These are phyloP conservation scores for Philereme transversata DNA, from an alignment of 2,888 invertebrate species.

Conservation along the genomic window DNA sequence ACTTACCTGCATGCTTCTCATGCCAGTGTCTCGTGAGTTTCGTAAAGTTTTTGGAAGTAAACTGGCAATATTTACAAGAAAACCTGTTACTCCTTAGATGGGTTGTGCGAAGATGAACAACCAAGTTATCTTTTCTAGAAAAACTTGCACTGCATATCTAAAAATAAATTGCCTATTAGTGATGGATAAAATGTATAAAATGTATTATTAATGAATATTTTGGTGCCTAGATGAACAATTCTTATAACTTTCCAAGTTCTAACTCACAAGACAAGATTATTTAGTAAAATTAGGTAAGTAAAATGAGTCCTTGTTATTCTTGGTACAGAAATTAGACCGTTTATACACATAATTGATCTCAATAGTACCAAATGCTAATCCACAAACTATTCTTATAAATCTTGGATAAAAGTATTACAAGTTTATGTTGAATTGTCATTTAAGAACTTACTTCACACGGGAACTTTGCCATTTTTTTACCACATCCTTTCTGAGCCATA, in stretches of 20 bases:
- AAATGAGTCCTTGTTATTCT: too few relatives aligned
- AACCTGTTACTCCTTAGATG: conserved; percentile 48
- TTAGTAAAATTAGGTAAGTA: too few relatives aligned
- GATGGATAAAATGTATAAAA: background rate
- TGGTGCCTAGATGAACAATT: too few relatives aligned
- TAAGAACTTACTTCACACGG: conserved; percentile 64
- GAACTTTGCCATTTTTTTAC: conserved; percentile 55
- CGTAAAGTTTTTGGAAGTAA: conserved; percentile 62
- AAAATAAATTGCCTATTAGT: conserved; percentile 34
- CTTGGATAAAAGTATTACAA: too few relatives aligned
- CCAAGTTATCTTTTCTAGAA: conserved; percentile 89
- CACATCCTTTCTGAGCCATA: conserved; percentile 87
- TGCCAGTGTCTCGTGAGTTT: conserved; percentile 67
- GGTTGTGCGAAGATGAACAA: conserved; percentile 88
- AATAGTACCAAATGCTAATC: too few relatives aligned
- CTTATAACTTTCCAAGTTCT: too few relatives aligned
- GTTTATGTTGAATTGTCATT: background rate
- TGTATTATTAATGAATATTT: background rate
- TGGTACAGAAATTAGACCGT: too few relatives aligned
- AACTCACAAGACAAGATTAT: too few relatives aligned
- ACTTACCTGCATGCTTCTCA: conserved; percentile 58
- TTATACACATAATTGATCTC: too few relatives aligned
- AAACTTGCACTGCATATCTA: conserved; percentile 86
- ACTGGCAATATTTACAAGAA: conserved; percentile 64
- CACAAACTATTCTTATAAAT: too few relatives aligned